phyloP scores from a whole-genome alignment of 2,888 invertebrate genomes.

The Toxonevra muliebris region DNA sequence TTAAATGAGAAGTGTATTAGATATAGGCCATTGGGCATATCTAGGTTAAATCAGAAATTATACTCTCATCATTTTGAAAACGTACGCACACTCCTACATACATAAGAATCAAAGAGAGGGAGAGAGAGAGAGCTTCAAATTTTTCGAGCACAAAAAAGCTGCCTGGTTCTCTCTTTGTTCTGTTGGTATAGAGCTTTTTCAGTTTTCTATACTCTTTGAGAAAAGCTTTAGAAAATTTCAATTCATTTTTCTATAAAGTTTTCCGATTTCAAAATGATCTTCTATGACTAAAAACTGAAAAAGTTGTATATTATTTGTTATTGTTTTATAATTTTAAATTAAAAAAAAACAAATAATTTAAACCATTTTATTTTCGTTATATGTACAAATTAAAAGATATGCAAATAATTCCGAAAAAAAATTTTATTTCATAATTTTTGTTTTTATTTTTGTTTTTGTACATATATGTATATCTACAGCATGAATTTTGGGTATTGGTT shows the following conservation, averaged over 20 bases:
- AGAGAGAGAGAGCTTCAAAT: no score
- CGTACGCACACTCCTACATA: no score
- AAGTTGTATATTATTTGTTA: not conserved
- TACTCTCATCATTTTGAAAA: no score
- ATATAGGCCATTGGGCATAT: no score
- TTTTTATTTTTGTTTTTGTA: constrained; percentile 6
- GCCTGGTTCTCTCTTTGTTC: no score
- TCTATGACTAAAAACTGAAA: not conserved
- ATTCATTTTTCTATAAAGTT: no score
- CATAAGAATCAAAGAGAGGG: no score
- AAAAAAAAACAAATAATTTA: not conserved
- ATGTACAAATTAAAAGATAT: not conserved
- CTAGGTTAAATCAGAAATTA: not conserved
- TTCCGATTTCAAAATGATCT: no score
- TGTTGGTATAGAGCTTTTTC: no score
- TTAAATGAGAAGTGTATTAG: not conserved
- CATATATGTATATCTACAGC: constrained; percentile 17
- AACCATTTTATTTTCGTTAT: not conserved
- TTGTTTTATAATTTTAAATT: not conserved
- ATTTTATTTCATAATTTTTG: not conserved
- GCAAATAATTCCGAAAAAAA: not conserved
- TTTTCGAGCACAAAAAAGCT: no score
- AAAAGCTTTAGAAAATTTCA: no score
- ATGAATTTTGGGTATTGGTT: constrained; percentile 1
- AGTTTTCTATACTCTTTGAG: no score